These are phyloP conservation scores for Phalera bucephala DNA, from an alignment of 2,888 invertebrate genomes.

Conservation along the genomic window DNA sequence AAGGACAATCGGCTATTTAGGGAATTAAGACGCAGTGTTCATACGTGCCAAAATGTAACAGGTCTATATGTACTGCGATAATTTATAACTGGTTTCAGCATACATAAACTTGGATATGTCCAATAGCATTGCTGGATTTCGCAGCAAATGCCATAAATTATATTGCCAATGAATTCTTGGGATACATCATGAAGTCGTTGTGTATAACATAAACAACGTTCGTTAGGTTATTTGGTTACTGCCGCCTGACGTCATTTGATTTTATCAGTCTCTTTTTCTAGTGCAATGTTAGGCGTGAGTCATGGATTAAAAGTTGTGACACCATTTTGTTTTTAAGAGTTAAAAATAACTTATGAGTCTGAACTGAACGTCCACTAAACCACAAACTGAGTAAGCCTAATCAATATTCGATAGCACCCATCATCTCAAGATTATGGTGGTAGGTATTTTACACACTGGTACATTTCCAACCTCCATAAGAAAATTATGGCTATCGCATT, in stretches of 20 bases:
- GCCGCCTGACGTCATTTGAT: not conserved
- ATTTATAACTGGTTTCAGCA: constrained; percentile 17
- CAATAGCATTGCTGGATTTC: not conserved
- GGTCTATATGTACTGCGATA: constrained; percentile 18
- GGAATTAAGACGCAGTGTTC: constrained; percentile 31
- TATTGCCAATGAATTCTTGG: not conserved
- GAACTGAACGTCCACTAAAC: too few relatives aligned
- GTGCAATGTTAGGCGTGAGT: too few relatives aligned
- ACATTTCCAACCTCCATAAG: too few relatives aligned
- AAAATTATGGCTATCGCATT: too few relatives aligned
- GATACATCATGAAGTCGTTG: too few relatives aligned
- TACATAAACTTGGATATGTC: not conserved
- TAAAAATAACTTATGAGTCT: too few relatives aligned
- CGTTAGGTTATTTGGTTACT: not conserved
- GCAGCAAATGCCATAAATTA: not conserved
- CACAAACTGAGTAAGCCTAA: too few relatives aligned
- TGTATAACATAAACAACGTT: too few relatives aligned
- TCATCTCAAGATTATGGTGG: too few relatives aligned
- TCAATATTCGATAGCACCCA: too few relatives aligned
- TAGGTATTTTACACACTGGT: too few relatives aligned
- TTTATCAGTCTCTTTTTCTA: not conserved
- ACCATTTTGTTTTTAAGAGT: not conserved
- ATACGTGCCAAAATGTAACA: constrained; percentile 22
- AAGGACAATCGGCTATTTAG: constrained; percentile 46
- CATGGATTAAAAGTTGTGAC: not conserved